Percentiles rank a stretch among this genome's conserved stretches.
Evolutionary conservation across 1,140 invertebrate genomes (phyloP).

Genomic region (Lamellibrachia luymesi): DNA sequence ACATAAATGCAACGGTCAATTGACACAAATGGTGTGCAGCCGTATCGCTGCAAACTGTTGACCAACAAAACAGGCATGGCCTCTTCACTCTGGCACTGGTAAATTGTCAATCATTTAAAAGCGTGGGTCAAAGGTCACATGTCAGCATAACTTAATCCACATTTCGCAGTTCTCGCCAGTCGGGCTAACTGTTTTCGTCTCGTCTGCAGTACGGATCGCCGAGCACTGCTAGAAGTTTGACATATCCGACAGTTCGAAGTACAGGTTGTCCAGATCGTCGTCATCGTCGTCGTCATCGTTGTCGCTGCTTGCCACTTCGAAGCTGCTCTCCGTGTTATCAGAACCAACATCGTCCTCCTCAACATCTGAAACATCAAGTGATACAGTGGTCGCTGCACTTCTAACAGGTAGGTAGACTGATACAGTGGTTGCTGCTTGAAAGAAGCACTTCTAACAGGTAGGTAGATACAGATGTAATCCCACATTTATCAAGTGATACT

Average conservation of each 20-base stretch:
- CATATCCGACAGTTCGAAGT: slow-evolving; percentile 28
- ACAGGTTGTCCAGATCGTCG: slow-evolving; percentile 29
- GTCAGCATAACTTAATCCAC: not conserved
- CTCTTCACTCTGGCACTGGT: not conserved
- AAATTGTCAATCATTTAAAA: not conserved
- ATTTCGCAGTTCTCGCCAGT: not conserved
- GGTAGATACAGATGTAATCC: not conserved
- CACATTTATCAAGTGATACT: no score
- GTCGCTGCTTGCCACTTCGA: slow-evolving; percentile 22
- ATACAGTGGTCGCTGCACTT: not conserved
- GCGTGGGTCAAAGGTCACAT: not conserved
- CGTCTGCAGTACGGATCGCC: not conserved
- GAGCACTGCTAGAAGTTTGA: slow-evolving; percentile 17
- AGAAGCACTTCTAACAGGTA: not conserved
- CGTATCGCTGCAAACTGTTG: not conserved
- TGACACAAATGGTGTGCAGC: not conserved
- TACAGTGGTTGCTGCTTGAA: not conserved
- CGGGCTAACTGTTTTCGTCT: not conserved
- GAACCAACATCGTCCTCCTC: slow-evolving; percentile 22
- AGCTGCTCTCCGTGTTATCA: slow-evolving; percentile 33
- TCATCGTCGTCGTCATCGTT: slow-evolving; percentile 37
- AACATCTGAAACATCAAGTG: not conserved
- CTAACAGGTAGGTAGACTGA: not conserved
- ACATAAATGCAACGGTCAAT: not conserved
- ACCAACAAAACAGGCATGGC: not conserved